phyloP scores from a whole-genome alignment of 2,113 vertebrate genomes.

The Smithornis capensis region DNA sequence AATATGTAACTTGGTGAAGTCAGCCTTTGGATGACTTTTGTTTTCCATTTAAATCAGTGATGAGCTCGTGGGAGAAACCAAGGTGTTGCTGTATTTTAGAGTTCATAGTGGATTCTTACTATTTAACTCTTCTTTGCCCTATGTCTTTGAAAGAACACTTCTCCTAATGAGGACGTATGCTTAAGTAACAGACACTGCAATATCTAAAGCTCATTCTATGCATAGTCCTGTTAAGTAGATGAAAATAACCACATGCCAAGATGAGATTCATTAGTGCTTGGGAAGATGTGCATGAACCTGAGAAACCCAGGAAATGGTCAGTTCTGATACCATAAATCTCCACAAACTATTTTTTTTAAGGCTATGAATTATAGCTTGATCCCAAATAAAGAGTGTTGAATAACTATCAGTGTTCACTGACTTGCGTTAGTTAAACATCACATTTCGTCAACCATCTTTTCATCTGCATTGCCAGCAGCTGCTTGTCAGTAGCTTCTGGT shows the following conservation, averaged over 20 bases:
- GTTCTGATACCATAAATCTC: background rate
- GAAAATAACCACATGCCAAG: fast-evolving
- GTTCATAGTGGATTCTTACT: background rate
- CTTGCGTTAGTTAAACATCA: background rate
- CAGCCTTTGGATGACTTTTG: background rate
- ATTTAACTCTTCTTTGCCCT: background rate
- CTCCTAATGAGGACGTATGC: background rate
- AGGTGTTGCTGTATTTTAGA: background rate
- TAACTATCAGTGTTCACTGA: background rate
- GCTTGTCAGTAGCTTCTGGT: background rate
- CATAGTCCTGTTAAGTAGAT: background rate
- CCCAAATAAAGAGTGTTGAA: background rate
- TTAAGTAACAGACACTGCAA: background rate
- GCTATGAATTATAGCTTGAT: background rate
- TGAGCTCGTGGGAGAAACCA: background rate
- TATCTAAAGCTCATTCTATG: background rate
- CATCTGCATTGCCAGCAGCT: background rate
- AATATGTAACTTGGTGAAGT: background rate
- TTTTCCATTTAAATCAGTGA: background rate
- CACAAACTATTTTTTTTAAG: background rate
- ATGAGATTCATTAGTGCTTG: background rate
- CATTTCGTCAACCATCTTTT: background rate
- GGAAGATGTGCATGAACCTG: background rate
- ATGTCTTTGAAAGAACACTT: background rate
- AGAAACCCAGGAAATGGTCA: background rate